Conservation (phyloP, 2,888 invertebrate genomes). For the Eilema griseolum region DNA sequence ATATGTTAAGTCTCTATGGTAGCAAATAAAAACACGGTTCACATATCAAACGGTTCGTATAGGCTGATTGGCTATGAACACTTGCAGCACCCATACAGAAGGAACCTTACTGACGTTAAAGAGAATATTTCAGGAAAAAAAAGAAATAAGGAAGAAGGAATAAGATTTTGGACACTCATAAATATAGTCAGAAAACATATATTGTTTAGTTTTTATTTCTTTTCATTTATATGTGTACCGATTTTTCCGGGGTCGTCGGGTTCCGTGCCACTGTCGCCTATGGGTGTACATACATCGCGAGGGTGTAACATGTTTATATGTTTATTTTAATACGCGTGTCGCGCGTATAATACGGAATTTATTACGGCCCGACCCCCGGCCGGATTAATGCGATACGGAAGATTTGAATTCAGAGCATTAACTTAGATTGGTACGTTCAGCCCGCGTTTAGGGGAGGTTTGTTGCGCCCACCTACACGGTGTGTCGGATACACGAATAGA, state of each 20-base stretch:
- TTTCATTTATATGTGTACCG: not conserved
- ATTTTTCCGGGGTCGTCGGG: not conserved
- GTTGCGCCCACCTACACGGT: slow-evolving; percentile 22
- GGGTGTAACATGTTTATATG: slow-evolving; percentile 86
- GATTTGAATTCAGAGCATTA: slow-evolving; percentile 86
- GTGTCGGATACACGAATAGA: slow-evolving; percentile 26
- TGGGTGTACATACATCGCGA: slow-evolving; percentile 65
- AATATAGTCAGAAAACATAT: not conserved
- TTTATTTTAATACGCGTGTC: slow-evolving; percentile 88
- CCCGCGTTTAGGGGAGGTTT: slow-evolving; percentile 37
- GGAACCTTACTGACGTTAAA: too few relatives aligned
- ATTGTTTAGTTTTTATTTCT: not conserved
- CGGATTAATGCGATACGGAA: slow-evolving; percentile 87
- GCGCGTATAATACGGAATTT: slow-evolving; percentile 87
- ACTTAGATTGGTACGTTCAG: slow-evolving; percentile 82
- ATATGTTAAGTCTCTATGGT: not conserved
- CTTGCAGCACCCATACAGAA: not conserved
- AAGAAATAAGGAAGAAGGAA: too few relatives aligned
- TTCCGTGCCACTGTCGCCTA: slow-evolving; percentile 48
- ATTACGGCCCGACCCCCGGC: slow-evolving; percentile 82
- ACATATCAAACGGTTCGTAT: too few relatives aligned
- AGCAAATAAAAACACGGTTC: not conserved
- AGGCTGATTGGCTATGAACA: not conserved
- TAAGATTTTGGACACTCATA: not conserved
- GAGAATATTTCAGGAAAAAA: too few relatives aligned